Evolutionary conservation across 92 coral and sea anemone genomes (phyloP).

Genomic region (Zoanthus solanderi): DNA sequence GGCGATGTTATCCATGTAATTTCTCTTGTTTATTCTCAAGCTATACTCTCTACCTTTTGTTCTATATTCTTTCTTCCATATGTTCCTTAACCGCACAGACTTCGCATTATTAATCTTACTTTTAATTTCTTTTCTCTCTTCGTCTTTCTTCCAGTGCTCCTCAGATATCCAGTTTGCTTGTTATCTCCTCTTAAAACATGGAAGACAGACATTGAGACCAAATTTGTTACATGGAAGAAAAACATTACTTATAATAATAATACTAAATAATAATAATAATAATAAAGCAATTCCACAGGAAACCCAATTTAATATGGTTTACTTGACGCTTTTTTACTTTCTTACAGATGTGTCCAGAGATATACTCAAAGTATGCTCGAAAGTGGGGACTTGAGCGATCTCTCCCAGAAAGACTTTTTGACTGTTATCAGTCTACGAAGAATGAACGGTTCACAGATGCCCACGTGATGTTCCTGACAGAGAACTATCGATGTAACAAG

Average conservation of each 20-base stretch:
- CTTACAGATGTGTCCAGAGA: constrained; percentile 78
- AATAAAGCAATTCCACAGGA: too few species aligned
- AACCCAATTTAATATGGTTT: too few species aligned
- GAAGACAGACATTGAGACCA: too few species aligned
- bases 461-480: constrained; percentile 76
- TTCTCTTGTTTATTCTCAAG: constrained; percentile 40
- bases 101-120: constrained; percentile 20
- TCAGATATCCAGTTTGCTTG: constrained; percentile 20
- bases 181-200: background rate
- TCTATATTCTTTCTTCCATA: constrained; percentile 19
- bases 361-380: constrained; percentile 67
- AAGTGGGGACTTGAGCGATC: constrained; percentile 74
- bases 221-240: too few species aligned
- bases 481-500: constrained; percentile 85
- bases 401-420: constrained; percentile 87
- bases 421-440: constrained; percentile 54
- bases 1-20: constrained; percentile 13
- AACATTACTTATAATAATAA: too few species aligned
- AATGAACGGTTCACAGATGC: constrained; percentile 12
- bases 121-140: constrained; percentile 22
- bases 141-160: constrained; percentile 28
- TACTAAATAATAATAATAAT: too few species aligned
- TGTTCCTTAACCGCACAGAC: constrained; percentile 8
- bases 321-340: background rate
- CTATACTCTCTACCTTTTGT: constrained; percentile 3